Base-by-base conservation (phyloP, 2,797 vertebrate genomes). In the Ambastaia sidthimunki region DNA sequence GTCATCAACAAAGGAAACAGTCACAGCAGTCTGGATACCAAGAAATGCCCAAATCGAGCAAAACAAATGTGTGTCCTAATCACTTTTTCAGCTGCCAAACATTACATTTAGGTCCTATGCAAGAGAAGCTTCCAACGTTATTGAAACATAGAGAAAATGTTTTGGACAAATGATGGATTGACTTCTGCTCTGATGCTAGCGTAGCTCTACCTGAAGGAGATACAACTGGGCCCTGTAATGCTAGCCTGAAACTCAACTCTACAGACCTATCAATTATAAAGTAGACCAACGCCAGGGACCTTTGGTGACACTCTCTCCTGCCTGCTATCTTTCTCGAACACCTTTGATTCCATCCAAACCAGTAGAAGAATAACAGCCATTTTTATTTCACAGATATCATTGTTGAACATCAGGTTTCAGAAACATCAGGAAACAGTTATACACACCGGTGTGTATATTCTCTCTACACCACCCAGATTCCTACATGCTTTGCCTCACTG, bases 231-330 rank as follows among this genome's bases (percentile, higher is more conserved):
- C 63, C 78, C 74, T 67, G 85, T 85, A 86, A 88, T 77, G 81
- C 60, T 82, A 87, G 83, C 85, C 54, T 85, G 88, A 85, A 85
- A 89, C 72, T 77, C 66, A 82, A 88, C 80, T 84, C 86, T 80
- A 63, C 74, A 79, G 67, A 69, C 23, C 74, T 57, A 89, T 88
- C 82, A 87, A 89, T 89, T 82, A 87, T 89, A 80, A 74, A 89
- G 82, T 50, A 74, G 71, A 37, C 74, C 76, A 86, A 81, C 63
- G 82, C 78, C 81, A 84, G 78, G 71, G 80, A 82, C 67, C 67
- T 82, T 83, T 82, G 70, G 44, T 81, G 70, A 83, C 76, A 83
- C 78, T 74, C 83, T 81, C 57, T 76, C 57, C 66, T 63, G 63
- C 63, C 67, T 65, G 47, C 71, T 71, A 69, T 81, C 71, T 81